A percentile compares a stretch with the other conserved stretches of the same genome.
Conservation (phyloP, 2,113 vertebrate genomes). For the Cariama cristata region DNA sequence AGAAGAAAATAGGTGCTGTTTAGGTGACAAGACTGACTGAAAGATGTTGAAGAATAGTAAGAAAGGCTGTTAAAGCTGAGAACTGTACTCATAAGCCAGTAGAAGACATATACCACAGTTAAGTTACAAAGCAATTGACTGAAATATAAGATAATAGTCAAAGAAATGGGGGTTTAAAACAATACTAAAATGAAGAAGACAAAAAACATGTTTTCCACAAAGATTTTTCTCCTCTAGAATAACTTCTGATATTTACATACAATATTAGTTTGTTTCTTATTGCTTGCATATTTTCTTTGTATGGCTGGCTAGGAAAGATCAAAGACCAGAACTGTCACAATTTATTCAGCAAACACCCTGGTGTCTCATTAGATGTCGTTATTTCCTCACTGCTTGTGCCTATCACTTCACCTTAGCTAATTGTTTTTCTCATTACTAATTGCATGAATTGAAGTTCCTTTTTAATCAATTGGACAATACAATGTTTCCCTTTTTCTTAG, state of each 20-base stretch:
- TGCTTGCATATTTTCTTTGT: background rate
- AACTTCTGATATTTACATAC: background rate
- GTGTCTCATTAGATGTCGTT: constrained; percentile 7
- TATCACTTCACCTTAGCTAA: background rate
- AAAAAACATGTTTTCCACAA: background rate
- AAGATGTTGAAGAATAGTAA: background rate
- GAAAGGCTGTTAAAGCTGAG: background rate
- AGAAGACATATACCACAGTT: background rate
- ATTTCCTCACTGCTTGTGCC: background rate
- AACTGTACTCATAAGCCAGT: background rate
- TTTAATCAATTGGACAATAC: background rate
- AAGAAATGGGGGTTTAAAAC: background rate
- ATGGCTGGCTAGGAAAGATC: background rate
- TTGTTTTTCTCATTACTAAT: constrained; percentile 12
- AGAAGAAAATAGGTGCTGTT: background rate
- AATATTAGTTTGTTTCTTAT: background rate
- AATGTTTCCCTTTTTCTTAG: background rate
- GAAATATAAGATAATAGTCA: background rate
- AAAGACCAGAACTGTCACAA: background rate
- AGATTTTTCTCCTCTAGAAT: background rate
- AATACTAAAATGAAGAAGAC: background rate
- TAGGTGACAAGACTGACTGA: background rate
- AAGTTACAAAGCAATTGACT: background rate
- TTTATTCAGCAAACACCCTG: constrained; percentile 1
- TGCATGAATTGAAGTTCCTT: background rate